Evolutionary conservation across 2,113 vertebrate genomes (phyloP).

Genomic region (Phrynocephalus versicolor): DNA sequence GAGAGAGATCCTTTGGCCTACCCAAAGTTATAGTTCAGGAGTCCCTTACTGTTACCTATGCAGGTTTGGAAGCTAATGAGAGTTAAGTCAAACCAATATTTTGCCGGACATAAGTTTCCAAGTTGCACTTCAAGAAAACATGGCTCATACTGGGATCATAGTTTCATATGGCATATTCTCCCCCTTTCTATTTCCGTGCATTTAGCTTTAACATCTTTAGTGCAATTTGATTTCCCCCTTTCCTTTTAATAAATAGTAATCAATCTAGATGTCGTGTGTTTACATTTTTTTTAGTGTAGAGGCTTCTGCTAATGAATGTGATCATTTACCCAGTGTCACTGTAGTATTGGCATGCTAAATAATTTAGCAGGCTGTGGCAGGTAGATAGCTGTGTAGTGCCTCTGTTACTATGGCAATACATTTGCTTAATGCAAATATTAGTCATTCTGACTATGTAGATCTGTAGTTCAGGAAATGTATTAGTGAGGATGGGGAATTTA

Average conservation of each 20-base stretch:
- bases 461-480: slow-evolving; percentile 58
- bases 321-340: slow-evolving; percentile 71
- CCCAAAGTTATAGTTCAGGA: not conserved
- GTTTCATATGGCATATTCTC: not conserved
- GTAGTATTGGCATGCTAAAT: slow-evolving; percentile 72
- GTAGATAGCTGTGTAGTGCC: slow-evolving; percentile 65
- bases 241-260: slow-evolving; percentile 42
- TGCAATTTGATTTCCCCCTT: not conserved
- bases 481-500: slow-evolving; percentile 46
- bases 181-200: not conserved
- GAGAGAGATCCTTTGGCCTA: not conserved
- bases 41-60: not conserved
- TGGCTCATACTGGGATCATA: slow-evolving; percentile 4
- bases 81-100: not conserved
- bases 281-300: slow-evolving; percentile 57
- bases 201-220: not conserved
- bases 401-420: slow-evolving; percentile 77
- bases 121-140: accelerated
- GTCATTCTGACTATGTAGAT: slow-evolving; percentile 64
- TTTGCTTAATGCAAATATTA: slow-evolving; percentile 75
- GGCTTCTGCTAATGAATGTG: slow-evolving; percentile 68
- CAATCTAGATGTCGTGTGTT: slow-evolving; percentile 57
- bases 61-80: not conserved
- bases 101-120: no score
- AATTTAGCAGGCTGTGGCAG: slow-evolving; percentile 74